Evolutionary conservation across 2,797 vertebrate species (phyloP), one percentile per base, ranked within the genome.

Genomic region (Chaenodraco wilsoni): DNA sequence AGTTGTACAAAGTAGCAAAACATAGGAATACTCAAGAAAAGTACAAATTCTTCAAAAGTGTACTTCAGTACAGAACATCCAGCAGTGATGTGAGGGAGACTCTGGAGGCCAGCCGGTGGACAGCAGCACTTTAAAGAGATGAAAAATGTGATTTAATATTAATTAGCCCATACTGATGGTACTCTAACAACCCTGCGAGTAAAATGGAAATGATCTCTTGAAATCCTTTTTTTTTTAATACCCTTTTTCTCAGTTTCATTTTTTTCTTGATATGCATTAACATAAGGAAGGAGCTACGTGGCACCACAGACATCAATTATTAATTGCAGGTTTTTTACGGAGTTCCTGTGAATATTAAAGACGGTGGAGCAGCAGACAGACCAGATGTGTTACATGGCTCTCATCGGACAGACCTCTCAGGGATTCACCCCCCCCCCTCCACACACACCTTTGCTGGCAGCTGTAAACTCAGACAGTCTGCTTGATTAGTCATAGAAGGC

Each of bases 331-430:
- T 41, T 57, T 82, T 91, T 93, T 90, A 87, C 86, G 84, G 83
- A 91, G 90, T 92, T 92, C 81, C 89, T 86, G 83, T 84, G 92
- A 92, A 95, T 94, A 93, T 93, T 93, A 93, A 94, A 90, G 78
- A 89, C 65, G 62, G 69, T 60, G 65, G 82, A 81, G 85, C 76
- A 84, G 86, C 77, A 70, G 49, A 86, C 74, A 65, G 81, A 81
- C 88, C 91, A 94, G 90, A 93, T 94, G 93, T 93, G 91, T 87
- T 84, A 78, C 84, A 86, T 82, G 49, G 76, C 88, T 92, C 87
- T 92, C 84, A 79, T 90, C 83, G 88, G 87, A 88, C 85, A 72
- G 84, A 81, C 49, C 81, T 81, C 85, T 79, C 56, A 37, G 78
- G 82, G 81, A 88, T 49, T 79, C 74, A 69, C 64, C 72, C 72